These are phyloP conservation scores for Germaria angustata DNA, from an alignment of 2,888 invertebrate genomes.

Conservation along the genomic window DNA sequence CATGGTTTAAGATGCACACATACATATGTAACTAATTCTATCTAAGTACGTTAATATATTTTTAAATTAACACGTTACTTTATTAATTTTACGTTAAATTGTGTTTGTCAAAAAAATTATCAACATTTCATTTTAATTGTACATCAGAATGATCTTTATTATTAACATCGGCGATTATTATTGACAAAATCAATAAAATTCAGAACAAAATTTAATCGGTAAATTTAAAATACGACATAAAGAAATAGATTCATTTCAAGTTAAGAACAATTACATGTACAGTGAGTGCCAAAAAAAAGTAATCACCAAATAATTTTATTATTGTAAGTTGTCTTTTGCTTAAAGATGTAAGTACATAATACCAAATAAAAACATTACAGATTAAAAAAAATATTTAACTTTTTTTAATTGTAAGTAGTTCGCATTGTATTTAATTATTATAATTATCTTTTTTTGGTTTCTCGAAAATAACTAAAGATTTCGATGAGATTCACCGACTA, in stretches of 20 bases:
- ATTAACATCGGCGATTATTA: slow-evolving; percentile 20
- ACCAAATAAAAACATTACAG: too few species aligned
- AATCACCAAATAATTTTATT: too few species aligned
- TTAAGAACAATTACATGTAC: too few species aligned
- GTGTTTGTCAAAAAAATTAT: slow-evolving; percentile 39
- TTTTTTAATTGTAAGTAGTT: too few species aligned
- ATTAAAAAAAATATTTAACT: too few species aligned
- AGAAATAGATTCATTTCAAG: not conserved
- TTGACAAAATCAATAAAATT: slow-evolving; percentile 43
- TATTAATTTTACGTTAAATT: slow-evolving; percentile 56
- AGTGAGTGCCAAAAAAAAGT: too few species aligned
- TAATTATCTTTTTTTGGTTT: too few species aligned
- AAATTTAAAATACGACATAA: not conserved
- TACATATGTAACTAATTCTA: not conserved
- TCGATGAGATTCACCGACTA: too few species aligned
- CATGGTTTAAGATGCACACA: not conserved
- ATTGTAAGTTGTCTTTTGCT: too few species aligned
- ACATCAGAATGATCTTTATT: slow-evolving; percentile 25
- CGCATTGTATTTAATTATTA: too few species aligned
- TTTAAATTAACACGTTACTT: slow-evolving; percentile 49
- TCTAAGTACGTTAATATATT: not conserved
- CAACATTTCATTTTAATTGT: slow-evolving; percentile 35
- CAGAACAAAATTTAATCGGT: slow-evolving; percentile 3
- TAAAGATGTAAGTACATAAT: too few species aligned
- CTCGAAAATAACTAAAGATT: too few species aligned